Conservation (phyloP, 2,888 invertebrate genomes). For the Platycheirus albimanus region DNA sequence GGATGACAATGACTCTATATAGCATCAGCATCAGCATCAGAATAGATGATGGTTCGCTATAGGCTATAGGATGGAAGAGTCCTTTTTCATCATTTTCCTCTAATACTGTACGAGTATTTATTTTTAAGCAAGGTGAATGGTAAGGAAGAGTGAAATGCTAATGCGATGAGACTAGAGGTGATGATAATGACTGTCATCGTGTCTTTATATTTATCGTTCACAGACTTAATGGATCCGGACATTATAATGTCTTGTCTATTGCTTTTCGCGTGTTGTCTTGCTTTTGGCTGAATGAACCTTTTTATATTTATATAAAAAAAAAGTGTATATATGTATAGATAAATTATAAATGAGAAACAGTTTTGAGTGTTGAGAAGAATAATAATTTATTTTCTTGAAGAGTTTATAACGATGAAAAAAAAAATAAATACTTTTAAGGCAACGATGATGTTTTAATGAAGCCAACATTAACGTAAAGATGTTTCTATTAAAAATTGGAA, state of each 20-base stretch:
- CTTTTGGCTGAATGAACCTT: constrained; percentile 2
- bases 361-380: constrained; percentile 14
- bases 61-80: neutral
- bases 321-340: no score
- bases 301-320: constrained; percentile 1
- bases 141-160: constrained; percentile 49
- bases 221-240: constrained; percentile 66
- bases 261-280: constrained; percentile 19
- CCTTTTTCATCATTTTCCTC: constrained; percentile 4
- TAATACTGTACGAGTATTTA: neutral
- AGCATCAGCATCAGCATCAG: no score
- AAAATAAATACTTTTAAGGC: neutral
- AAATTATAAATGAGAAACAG: constrained; percentile 34
- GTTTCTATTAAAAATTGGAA: neutral
- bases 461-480: neutral
- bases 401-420: neutral
- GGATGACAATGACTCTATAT: constrained; percentile 46
- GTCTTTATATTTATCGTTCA: constrained; percentile 62
- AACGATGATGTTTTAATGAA: constrained; percentile 9
- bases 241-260: constrained; percentile 63
- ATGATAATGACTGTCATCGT: constrained; percentile 70
- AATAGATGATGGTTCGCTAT: neutral
- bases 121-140: constrained; percentile 14
- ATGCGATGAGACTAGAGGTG: constrained; percentile 62
- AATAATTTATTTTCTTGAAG: constrained; percentile 8